Base-by-base conservation (phyloP, 2,113 vertebrate species). In the Seriola rivoliana region DNA sequence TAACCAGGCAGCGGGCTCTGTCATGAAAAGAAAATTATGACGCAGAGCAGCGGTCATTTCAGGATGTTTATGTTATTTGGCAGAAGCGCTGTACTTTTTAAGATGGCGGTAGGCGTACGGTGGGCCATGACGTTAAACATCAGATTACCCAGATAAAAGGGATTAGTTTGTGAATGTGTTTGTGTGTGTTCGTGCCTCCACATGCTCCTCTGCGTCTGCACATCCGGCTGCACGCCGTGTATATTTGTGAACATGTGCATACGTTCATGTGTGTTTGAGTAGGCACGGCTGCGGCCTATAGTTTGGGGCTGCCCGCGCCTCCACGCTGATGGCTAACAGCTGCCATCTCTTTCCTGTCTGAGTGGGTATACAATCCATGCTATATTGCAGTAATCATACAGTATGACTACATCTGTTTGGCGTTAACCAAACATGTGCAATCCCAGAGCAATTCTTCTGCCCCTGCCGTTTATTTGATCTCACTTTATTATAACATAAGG, bases 281-380 rank as follows among this genome's bases (percentile, higher is more conserved):
- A 68, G 87, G 88, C 84, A 71, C 8, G 76, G 68, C 70, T 17
- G 78, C 62, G 66, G 90, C 76, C 81, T 92, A 74, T 78, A 87
- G 87, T 89, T 87, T 75, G 82, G 72, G 72, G 73, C 87, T 57
- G 82, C 70, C 76, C 55, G 65, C 57, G 84, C 69, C 77, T 85
- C 73, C 71, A 3, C 52, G 48, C 85, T 94, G 92, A 94, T 92
- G 91, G 90, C 88, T 86, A 88, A 76, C 92, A 94, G 91, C 93
- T 95, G 93, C 86, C 88, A 78, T 59, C 68, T 80, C 86, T 90
- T 93, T 93, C 93, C 91, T 92, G 88, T 93, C 85, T 91, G 92
- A 91, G 92, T 91, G 91, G 92, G 92, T 89, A 92, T 75, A 89
- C 91, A 84, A 78, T 90, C 90, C 85, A 75, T 64, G 86, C 85